These are phyloP conservation scores for Luperina nickerlii DNA, from an alignment of 2,888 invertebrate genomes.

Conservation along the genomic window DNA sequence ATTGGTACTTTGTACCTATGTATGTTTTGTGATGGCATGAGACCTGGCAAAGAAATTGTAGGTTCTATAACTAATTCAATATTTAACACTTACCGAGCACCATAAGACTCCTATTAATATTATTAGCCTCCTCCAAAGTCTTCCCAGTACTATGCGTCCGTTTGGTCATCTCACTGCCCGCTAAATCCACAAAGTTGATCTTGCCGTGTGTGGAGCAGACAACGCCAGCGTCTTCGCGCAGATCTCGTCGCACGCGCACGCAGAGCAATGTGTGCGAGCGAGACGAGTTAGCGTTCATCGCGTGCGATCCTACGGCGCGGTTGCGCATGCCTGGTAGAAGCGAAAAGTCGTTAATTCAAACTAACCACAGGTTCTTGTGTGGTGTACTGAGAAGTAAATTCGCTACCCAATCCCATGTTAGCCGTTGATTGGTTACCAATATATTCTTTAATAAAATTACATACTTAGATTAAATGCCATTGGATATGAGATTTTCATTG, in stretches of 20 bases:
- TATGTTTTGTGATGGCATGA: too few species aligned
- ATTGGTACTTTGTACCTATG: too few species aligned
- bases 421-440: background rate
- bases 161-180: conserved; percentile 99
- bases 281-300: conserved; percentile 98
- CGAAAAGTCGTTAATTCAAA: background rate
- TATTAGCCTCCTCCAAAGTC: conserved; percentile 98
- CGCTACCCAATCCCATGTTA: background rate
- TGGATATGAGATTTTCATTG: background rate
- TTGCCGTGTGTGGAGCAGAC: conserved; percentile 98
- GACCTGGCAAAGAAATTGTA: background rate
- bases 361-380: background rate
- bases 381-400: background rate
- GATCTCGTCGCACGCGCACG: conserved; percentile 96
- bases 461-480: background rate
- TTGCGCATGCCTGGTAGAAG: conserved; percentile 94
- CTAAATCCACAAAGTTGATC: conserved; percentile 98
- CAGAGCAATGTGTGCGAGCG: conserved; percentile 98
- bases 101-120: conserved; percentile 98
- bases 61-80: background rate
- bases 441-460: too few species aligned
- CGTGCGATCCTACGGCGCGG: conserved; percentile 96
- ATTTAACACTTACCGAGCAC: conserved; percentile 93
- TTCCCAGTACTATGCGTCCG: conserved; percentile 96
- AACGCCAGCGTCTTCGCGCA: conserved; percentile 94